Evolutionary conservation across 2,888 invertebrate species (phyloP), one percentile per base, ranked within the genome.

Genomic region (Apamea sordens): DNA sequence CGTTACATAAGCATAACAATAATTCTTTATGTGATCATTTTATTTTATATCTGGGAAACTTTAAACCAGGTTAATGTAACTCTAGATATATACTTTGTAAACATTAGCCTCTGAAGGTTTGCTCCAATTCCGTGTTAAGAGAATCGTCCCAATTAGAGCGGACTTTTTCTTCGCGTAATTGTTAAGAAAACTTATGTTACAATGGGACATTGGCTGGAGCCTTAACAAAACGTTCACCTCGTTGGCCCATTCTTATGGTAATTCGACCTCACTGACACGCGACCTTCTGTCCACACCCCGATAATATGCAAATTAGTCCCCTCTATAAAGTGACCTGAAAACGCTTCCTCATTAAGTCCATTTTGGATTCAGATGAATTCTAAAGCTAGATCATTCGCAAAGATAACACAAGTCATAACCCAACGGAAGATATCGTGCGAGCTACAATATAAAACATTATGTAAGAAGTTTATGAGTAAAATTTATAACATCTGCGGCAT

Each of bases 281-380:
- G 93, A 95, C 95, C 95, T 94, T 95, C 95, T 96, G 95, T 95
- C 96, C 95, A 94, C 95, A 94, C 94, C 93, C 95, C 93, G 96
- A 96, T 96, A 96, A 96, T 94, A 96, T 96, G 96, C 95, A 96
- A 96, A 96, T 96, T 92, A 92, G 91, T 86, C 86, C 91, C 92
- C 92, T 95, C 94, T 94, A 95, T 94, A 94, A 94, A 94, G 91
- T 95, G 95, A 95, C 95, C 95, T 95, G 92, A 93, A 95, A 95
- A 94, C 93, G 93, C 92, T 95, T 94, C 94, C 93, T 94, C 93
- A 94, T 95, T 95, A 94, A 93, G 90, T 93, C 87, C 86, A 90
- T 91, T 93, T 92, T 84, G 92, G 90, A 92, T 92, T 92, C 86
- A 90, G 90, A 90, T 84, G 90, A 92, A 90, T 90, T 90, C 90